Percentiles rank a stretch among this genome's conserved stretches.
These are phyloP conservation scores for Mus caroli DNA, from an alignment of 2,797 vertebrate genomes.

Conservation along the genomic window DNA sequence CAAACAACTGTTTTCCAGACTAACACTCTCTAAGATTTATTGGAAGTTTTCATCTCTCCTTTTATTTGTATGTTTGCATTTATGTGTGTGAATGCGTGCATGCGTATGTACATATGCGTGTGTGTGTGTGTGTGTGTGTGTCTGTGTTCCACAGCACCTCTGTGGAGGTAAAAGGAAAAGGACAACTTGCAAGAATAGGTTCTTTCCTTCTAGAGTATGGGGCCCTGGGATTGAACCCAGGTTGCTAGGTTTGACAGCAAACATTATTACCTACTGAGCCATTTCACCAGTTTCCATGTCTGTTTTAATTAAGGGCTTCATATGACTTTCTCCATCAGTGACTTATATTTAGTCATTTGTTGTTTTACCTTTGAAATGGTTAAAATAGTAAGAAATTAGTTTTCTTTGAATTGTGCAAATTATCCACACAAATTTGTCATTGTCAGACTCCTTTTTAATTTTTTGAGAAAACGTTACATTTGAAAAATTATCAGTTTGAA, in stretches of 20 bases:
- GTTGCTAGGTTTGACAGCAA: background rate
- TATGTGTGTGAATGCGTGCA: background rate
- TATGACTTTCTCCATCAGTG: background rate
- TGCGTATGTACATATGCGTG: background rate
- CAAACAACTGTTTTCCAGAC: background rate
- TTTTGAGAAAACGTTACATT: constrained; percentile 2
- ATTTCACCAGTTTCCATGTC: background rate
- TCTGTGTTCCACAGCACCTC: background rate
- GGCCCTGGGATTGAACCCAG: no score
- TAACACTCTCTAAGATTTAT: background rate
- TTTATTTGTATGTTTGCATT: background rate
- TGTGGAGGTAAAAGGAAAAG: background rate
- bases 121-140: background rate
- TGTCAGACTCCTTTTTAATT: background rate
- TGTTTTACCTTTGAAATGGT: constrained; percentile 1
- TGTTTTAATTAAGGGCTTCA: background rate
- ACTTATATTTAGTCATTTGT: background rate
- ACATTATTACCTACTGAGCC: no score
- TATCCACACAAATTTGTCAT: background rate
- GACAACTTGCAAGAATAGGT: background rate
- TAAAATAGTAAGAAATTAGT: constrained; percentile 10
- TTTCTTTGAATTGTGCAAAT: constrained; percentile 19
- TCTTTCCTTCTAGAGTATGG: background rate
- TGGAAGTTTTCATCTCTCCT: background rate
- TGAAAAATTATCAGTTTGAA: background rate